Percentiles rank a stretch among this genome's conserved stretches.
These are phyloP conservation scores for Phoenicopterus ruber DNA, from an alignment of 2,113 vertebrate species.

Conservation along the genomic window DNA sequence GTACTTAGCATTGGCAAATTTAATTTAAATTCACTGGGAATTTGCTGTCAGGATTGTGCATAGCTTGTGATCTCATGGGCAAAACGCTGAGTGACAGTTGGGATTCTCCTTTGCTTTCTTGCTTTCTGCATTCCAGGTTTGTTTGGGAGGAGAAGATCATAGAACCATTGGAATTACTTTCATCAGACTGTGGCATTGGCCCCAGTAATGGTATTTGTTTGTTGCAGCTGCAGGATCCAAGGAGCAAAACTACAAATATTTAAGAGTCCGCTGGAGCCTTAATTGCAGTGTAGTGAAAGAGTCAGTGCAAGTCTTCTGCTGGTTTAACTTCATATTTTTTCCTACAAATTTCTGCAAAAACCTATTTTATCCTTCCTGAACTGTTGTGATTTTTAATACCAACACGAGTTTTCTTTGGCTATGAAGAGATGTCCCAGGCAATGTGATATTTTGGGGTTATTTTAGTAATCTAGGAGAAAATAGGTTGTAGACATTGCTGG, in stretches of 20 bases:
- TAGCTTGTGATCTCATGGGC: background rate
- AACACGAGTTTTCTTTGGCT: background rate
- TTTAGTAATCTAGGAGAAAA: background rate
- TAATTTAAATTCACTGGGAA: background rate
- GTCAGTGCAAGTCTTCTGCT: background rate
- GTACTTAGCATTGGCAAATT: background rate
- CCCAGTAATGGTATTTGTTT: background rate
- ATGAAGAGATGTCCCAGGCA: background rate
- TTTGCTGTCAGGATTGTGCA: background rate
- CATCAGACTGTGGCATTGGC: background rate
- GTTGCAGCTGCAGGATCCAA: background rate
- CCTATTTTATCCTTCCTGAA: background rate
- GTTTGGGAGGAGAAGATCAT: background rate
- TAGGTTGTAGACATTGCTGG: background rate
- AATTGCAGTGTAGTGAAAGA: background rate
- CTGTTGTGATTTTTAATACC: background rate
- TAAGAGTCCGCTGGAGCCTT: background rate
- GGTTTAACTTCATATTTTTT: background rate
- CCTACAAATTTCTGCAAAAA: background rate
- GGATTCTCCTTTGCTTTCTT: background rate
- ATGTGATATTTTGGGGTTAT: background rate
- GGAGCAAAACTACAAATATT: background rate
- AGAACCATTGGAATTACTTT: background rate
- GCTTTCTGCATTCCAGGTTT: background rate
- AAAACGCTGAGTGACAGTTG: background rate